These are phyloP conservation scores for Lampropteryx suffumata DNA, from an alignment of 2,888 invertebrate species.

Conservation along the genomic window DNA sequence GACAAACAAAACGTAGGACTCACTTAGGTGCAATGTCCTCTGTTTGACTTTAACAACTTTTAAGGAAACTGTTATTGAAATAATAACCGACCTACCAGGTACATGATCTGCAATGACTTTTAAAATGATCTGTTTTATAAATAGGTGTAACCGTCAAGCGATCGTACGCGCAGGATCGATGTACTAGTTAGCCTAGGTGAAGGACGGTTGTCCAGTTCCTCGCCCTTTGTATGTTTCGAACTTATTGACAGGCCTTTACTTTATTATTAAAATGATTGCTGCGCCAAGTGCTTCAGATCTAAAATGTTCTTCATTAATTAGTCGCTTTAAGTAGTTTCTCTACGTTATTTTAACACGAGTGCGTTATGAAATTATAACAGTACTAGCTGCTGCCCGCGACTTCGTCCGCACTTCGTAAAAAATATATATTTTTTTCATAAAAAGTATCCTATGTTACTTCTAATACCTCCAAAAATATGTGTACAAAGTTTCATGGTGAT, in stretches of 20 bases:
- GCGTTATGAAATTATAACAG: no score
- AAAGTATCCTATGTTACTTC: no score
- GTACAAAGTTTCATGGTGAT: no score
- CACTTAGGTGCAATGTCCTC: constrained; percentile 53
- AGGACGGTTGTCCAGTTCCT: constrained; percentile 72
- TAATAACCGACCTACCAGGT: constrained; percentile 16
- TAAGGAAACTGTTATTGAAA: constrained; percentile 22
- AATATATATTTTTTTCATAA: no score
- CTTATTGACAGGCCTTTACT: constrained; percentile 48
- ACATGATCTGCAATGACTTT: constrained; percentile 44
- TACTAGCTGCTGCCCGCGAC: no score
- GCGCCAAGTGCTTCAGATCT: neutral
- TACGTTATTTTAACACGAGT: no score
- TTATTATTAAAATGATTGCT: neutral
- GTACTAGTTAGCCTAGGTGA: constrained; percentile 73
- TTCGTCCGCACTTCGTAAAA: no score
- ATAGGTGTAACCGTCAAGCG: constrained; percentile 67
- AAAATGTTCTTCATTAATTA: neutral
- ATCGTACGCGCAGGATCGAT: constrained; percentile 67
- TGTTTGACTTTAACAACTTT: constrained; percentile 35
- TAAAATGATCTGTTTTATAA: constrained; percentile 65
- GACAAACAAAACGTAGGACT: constrained; percentile 39
- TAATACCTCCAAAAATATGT: no score
- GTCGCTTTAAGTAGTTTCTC: no score
- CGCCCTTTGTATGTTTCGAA: constrained; percentile 49